Conservation (phyloP, 2,113 vertebrate species). For the Dendropsophus ebraccatus region DNA sequence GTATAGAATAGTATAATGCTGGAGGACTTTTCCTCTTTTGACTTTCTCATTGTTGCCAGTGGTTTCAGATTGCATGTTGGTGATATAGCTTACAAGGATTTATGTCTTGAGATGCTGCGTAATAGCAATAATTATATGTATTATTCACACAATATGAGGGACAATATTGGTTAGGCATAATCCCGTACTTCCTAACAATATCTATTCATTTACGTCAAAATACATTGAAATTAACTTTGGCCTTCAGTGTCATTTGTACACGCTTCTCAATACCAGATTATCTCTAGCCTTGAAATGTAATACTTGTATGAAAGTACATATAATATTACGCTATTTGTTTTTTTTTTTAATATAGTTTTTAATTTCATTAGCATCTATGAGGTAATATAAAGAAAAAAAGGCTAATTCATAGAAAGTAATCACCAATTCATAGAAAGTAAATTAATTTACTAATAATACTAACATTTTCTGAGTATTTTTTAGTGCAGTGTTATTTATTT, state of each 20-base stretch:
- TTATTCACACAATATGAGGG: neutral
- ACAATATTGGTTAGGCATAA: conserved; percentile 34
- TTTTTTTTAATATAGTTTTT: too few species aligned
- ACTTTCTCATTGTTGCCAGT: neutral
- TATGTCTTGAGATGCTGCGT: neutral
- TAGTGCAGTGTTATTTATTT: too few species aligned
- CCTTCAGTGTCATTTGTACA: neutral
- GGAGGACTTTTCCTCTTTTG: neutral
- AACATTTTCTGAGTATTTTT: too few species aligned
- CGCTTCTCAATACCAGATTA: neutral
- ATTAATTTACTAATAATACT: too few species aligned
- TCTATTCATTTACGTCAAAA: conserved; percentile 14
- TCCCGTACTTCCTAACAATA: conserved; percentile 2
- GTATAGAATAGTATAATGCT: too few species aligned
- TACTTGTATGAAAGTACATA: neutral
- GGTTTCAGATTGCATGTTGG: conserved; percentile 19
- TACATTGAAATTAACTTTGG: neutral
- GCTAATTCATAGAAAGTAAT: too few species aligned
- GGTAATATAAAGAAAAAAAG: too few species aligned
- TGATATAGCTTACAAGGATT: conserved; percentile 15
- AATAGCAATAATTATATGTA: neutral
- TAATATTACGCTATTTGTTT: neutral
- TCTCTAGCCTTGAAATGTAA: conserved; percentile 15
- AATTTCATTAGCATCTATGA: too few species aligned
- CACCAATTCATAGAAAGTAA: too few species aligned